Conservation (phyloP, 2,797 vertebrate species). For the Melanotaenia pygmaea region DNA sequence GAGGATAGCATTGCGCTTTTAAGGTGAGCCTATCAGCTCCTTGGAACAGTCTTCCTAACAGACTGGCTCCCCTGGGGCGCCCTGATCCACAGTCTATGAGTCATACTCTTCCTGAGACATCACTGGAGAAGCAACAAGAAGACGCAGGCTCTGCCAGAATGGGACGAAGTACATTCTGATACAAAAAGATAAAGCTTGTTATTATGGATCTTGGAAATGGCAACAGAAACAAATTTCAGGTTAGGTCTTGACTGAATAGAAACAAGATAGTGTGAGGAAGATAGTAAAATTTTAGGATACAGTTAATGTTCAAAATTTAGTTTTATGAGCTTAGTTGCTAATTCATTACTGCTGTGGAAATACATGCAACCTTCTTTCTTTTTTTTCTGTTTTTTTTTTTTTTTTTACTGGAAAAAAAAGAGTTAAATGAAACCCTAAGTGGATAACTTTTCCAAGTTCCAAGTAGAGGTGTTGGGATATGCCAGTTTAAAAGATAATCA, state of each 20-base stretch:
- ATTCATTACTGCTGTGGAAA: no score
- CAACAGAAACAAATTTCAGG: neutral
- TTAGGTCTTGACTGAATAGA: neutral
- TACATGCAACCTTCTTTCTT: no score
- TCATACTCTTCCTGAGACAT: conserved; percentile 62
- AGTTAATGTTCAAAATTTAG: neutral
- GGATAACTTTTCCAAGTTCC: no score
- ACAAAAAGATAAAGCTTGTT: conserved; percentile 13
- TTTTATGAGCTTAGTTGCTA: neutral
- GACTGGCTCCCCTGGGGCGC: conserved; percentile 67
- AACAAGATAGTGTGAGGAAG: neutral
- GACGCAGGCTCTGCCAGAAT: conserved; percentile 26
- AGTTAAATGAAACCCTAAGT: no score
- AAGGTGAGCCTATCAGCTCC: conserved; percentile 71
- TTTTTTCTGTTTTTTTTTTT: no score
- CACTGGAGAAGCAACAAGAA: conserved; percentile 42
- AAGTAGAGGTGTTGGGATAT: no score
- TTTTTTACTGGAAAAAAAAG: no score
- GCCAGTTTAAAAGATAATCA: no score
- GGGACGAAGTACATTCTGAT: conserved; percentile 23
- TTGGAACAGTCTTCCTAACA: conserved; percentile 70
- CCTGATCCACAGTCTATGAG: conserved; percentile 63
- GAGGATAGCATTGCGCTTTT: conserved; percentile 68
- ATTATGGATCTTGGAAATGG: neutral
- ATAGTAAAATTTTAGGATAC: neutral